Percentiles rank a stretch among this genome's conserved stretches.
phyloP scores from a whole-genome alignment of 2,888 invertebrate species.

The Eutolmus rufibarbis region DNA sequence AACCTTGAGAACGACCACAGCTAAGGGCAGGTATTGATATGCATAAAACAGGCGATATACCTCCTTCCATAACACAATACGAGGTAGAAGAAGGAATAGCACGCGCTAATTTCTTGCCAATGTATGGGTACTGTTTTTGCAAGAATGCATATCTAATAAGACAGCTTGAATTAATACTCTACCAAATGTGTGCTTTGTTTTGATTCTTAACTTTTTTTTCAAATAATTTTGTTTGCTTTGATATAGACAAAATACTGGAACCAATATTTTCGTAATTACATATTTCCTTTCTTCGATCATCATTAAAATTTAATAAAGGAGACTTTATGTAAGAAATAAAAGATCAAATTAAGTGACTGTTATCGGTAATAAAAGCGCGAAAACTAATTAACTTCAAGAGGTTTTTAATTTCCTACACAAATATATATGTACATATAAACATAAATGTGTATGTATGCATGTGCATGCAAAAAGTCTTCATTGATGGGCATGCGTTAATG shows the following conservation, averaged over 20 bases:
- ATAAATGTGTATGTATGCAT: too few species aligned
- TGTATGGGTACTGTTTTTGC: background rate
- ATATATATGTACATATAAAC: too few species aligned
- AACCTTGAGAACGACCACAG: conserved; percentile 30
- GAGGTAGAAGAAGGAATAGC: background rate
- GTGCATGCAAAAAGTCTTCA: too few species aligned
- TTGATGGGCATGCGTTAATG: too few species aligned
- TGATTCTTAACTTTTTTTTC: background rate
- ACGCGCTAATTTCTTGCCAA: background rate
- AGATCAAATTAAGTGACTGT: too few species aligned
- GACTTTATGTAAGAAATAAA: too few species aligned
- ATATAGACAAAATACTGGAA: too few species aligned
- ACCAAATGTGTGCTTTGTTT: background rate
- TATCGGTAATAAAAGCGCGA: too few species aligned
- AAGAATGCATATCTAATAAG: background rate
- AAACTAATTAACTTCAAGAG: too few species aligned
- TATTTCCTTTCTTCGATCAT: background rate
- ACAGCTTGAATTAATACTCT: background rate
- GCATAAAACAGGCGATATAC: background rate
- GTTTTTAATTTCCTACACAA: too few species aligned
- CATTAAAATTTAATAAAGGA: too few species aligned
- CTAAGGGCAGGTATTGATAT: background rate
- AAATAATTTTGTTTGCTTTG: background rate
- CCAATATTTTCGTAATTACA: too few species aligned
- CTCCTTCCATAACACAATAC: background rate